These are phyloP conservation scores for Agonopterix subpropinquella DNA, from an alignment of 2,888 invertebrate genomes.

Conservation along the genomic window DNA sequence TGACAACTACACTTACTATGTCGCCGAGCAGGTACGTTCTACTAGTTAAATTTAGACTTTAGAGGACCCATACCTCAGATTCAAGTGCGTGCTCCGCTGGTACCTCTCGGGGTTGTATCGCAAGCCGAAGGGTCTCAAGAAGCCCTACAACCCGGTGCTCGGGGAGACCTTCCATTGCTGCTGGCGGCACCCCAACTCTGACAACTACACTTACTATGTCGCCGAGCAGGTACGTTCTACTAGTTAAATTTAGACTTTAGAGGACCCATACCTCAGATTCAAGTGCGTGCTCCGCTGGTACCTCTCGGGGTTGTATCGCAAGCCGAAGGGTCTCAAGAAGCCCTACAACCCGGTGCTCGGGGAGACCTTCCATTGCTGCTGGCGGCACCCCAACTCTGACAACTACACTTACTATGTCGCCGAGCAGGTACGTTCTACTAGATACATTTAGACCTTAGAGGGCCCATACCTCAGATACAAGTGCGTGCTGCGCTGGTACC, in stretches of 20 bases:
- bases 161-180: slow-evolving; percentile 95
- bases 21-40: slow-evolving; percentile 88
- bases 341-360: slow-evolving; percentile 97
- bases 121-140: slow-evolving; percentile 95
- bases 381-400: slow-evolving; percentile 85
- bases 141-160: slow-evolving; percentile 96
- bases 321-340: slow-evolving; percentile 96
- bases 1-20: slow-evolving; percentile 91
- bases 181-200: slow-evolving; percentile 86
- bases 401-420: slow-evolving; percentile 94
- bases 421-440: slow-evolving; percentile 82
- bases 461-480: slow-evolving; percentile 93
- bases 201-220: slow-evolving; percentile 92
- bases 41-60: slow-evolving; percentile 80
- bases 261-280: slow-evolving; percentile 94
- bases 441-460: slow-evolving; percentile 85
- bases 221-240: slow-evolving; percentile 86
- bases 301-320: slow-evolving; percentile 92
- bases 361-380: slow-evolving; percentile 93
- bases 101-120: slow-evolving; percentile 94
- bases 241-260: slow-evolving; percentile 74
- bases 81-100: slow-evolving; percentile 92
- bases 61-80: slow-evolving; percentile 92
- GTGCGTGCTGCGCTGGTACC: slow-evolving; percentile 90
- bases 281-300: slow-evolving; percentile 93